Base-by-base conservation (phyloP, 2,797 vertebrate species). In the Helicolenus hilgendorfi region DNA sequence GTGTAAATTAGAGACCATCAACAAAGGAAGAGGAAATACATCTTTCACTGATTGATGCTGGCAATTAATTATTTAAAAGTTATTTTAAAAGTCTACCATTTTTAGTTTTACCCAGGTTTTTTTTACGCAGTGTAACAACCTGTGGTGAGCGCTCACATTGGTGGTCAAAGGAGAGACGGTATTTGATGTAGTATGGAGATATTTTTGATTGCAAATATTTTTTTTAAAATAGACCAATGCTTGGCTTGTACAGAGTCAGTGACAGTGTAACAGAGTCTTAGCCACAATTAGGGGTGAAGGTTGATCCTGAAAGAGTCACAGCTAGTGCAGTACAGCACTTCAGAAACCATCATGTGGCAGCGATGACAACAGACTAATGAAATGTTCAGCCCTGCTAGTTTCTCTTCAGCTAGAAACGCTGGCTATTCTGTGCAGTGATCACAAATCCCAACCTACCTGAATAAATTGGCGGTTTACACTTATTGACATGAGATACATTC, bases 1-100 rank as follows among this genome's bases (percentile, higher is more conserved):
- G 93, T 95, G 84, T 91, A 93, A 96, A 96, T 96, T 95, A 94
- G 79, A 88, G 89, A 91, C 92, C 77, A 91, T 94, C 89, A 92
- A 93, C 88, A 95, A 92, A 92, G 76, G 80, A 93, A 88, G 83
- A 91, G 85, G 29, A 94, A 92, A 90, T 74, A 75, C 31, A 86
- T 85, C 68, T 65, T 64, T 8, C 76, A 77, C 74, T 93, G 91
- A 90, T 87, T 91, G 77, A 89, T 72, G 69, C 85, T 71, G 70
- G 84, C 38, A 79, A 87, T 80, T 87, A 77, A 72, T 91, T 86
- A 81, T 94, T 86, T 72, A 60, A 82, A 85, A 77, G 35, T 69
- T n/a, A 53, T 81, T 83, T 81, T 36, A 83, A 91, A 81, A 84
- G 70, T 73, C 67, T 9, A 36, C 22, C 20, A 35, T 81, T 85